Conservation (phyloP, 2,113 vertebrate genomes). For the Corythornis cristatus region DNA sequence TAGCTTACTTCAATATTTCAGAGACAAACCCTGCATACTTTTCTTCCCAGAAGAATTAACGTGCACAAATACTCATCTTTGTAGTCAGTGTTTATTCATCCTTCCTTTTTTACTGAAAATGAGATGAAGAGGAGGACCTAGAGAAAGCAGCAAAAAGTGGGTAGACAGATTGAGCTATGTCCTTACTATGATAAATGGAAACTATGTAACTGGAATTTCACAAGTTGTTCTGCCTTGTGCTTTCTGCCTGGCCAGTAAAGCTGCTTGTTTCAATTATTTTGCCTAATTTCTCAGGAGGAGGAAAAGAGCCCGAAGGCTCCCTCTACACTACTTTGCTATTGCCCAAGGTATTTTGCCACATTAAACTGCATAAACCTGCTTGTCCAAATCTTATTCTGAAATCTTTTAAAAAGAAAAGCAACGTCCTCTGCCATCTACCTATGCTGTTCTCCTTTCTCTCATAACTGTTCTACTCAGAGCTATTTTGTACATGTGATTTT, state of each 20-base stretch:
- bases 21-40: fast-evolving
- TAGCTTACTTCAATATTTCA: not conserved
- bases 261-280: not conserved
- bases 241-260: not conserved
- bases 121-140: not conserved
- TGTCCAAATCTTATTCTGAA: not conserved
- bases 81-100: not conserved
- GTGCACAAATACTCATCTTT: not conserved
- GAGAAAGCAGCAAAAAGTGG: not conserved
- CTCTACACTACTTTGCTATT: not conserved
- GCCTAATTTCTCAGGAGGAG: not conserved
- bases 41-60: not conserved
- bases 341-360: not conserved
- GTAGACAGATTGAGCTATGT: not conserved
- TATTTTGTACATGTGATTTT: not conserved
- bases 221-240: fast-evolving
- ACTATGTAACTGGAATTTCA: not conserved
- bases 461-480: not conserved
- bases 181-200: not conserved
- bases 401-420: not conserved
- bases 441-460: not conserved
- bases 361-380: not conserved
- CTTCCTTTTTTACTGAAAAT: not conserved
- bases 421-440: not conserved
- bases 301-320: not conserved